Base-by-base conservation (phyloP, 2,888 invertebrate species). In the Lycophotia porphyrea region DNA sequence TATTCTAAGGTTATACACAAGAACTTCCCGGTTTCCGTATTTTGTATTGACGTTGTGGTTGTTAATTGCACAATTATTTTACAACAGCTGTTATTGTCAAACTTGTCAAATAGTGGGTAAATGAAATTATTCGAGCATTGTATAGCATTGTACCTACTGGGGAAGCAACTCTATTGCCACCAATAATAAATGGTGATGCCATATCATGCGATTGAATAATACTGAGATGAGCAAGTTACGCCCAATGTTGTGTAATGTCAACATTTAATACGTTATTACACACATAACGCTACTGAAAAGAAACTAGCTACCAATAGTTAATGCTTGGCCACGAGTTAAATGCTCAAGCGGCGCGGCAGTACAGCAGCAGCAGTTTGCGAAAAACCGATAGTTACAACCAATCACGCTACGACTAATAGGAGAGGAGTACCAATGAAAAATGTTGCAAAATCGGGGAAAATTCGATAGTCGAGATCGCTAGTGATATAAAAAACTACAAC, bases 11-110 rank as follows among this genome's bases (percentile, higher is more conserved):
- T 55, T 39, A 55, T 31, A 55, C 36, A 68, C 27, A 31, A 58
- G 15, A 69, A 69, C 39, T 69, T 68, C 58, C 69, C 11, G 11
- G 58, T 24, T 42, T 58, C 60, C n/a, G 39, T 42, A 39, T 55
- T 27, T 39, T 21, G 52, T 36, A 36, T 55, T 39, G 39, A 68
- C 27, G 21, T 52, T 52, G 7, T 36, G n/a, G 52, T 27, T 21
- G 27, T 27, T 52, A 21, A 58, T 69, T 58, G 24, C 42, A 42
- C 15, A 52, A 27, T 52, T 60, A 21, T 34, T 60, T 60, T 21
- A 34, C 11, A 34, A 60, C 11, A 34, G 34, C 11, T n/a, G n/a
- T 49, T 49, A 49, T n/a, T 49, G n/a, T 49, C 11, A 49, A 49
- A 49, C 9, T 49, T 49, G 49, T 49, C 49, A n/a, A 49, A 49